Conservation (phyloP, 2,113 vertebrate genomes). For the Pteruthius melanotis region DNA sequence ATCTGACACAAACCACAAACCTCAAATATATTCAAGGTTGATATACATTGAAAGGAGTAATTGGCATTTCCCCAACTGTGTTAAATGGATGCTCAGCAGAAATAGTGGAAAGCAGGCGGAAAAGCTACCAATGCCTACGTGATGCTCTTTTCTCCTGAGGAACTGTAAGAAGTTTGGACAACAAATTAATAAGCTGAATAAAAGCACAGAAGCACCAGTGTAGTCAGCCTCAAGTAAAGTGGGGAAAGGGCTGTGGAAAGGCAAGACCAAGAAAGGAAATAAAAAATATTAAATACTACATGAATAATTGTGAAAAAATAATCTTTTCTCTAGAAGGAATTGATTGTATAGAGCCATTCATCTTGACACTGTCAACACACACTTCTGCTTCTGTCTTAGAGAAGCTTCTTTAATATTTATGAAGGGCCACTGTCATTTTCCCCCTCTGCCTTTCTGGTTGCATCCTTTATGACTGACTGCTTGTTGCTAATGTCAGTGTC, state of each 20-base stretch:
- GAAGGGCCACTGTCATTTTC: neutral
- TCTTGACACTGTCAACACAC: neutral
- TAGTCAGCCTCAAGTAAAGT: neutral
- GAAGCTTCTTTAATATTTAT: slow-evolving; percentile 15
- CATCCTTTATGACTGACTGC: slow-evolving; percentile 22
- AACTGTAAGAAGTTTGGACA: neutral
- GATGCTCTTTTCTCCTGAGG: neutral
- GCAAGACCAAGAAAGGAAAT: neutral
- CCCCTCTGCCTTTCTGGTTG: neutral
- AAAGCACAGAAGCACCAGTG: neutral
- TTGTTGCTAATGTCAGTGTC: slow-evolving; percentile 17
- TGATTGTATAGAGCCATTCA: neutral
- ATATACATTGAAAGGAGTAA: neutral
- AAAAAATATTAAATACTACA: neutral
- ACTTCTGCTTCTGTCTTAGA: neutral
- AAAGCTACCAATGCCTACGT: neutral
- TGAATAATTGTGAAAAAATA: neutral
- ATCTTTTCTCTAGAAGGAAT: neutral
- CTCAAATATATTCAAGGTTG: neutral
- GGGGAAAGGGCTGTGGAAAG: neutral
- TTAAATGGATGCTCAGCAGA: neutral
- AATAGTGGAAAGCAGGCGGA: neutral
- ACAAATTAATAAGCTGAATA: neutral
- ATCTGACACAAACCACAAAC: neutral
- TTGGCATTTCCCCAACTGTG: neutral